Evolutionary conservation across 1,140 invertebrate species (phyloP).

Genomic region (Pararge aegeria): DNA sequence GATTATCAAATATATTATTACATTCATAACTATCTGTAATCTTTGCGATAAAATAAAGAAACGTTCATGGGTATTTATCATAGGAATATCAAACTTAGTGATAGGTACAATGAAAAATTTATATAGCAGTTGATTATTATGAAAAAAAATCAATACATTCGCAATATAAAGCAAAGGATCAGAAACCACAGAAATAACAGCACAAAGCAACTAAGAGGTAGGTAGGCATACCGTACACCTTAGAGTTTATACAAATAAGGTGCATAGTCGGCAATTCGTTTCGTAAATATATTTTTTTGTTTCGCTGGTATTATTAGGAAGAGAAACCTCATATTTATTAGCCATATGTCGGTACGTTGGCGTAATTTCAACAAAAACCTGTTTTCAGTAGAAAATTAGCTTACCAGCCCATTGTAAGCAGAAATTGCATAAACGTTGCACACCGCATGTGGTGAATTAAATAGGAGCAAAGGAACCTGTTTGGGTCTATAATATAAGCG

Average conservation of each 20-base stretch:
- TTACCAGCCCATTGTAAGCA: conserved; percentile 57
- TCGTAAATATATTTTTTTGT: conserved; percentile 18
- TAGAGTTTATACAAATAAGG: too few relatives aligned
- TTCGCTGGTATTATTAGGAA: conserved; percentile 23
- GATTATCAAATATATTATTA: not conserved
- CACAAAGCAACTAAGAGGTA: conserved; percentile 2
- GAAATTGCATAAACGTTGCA: conserved; percentile 72
- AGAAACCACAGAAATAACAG: not conserved
- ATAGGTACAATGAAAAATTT: not conserved
- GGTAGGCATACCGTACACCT: too few relatives aligned
- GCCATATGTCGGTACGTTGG: conserved; percentile 44
- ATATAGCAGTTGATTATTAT: not conserved
- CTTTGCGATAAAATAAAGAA: not conserved
- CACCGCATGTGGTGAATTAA: conserved; percentile 71
- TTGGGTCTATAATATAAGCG: conserved; percentile 56
- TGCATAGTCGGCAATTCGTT: conserved; percentile 14
- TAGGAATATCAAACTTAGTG: conserved; percentile 1
- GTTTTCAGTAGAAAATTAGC: conserved; percentile 56
- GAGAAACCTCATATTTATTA: conserved; percentile 37
- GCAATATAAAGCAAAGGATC: not conserved
- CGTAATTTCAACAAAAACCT: conserved; percentile 49
- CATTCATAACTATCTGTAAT: not conserved
- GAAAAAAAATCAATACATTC: conserved; percentile 6
- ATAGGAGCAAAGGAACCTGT: conserved; percentile 74
- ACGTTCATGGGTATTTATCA: conserved; percentile 1